phyloP scores from a whole-genome alignment of 2,888 invertebrate genomes.

The Piscicola geometra region DNA sequence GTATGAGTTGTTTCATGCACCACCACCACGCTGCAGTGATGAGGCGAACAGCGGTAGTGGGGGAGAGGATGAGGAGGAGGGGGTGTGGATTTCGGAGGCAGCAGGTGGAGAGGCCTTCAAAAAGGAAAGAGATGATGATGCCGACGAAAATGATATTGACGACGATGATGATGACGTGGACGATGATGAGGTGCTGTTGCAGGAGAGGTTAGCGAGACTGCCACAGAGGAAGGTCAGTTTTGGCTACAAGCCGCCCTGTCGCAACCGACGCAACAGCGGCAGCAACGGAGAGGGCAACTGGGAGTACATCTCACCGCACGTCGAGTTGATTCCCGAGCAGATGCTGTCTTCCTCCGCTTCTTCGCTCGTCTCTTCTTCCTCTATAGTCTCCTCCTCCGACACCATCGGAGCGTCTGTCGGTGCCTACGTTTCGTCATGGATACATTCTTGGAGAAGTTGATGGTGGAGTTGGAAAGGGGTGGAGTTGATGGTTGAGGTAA shows the following conservation, averaged over 20 bases:
- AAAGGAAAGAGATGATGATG: background rate
- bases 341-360: background rate
- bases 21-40: no score
- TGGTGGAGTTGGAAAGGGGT: no score
- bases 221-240: background rate
- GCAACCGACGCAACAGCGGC: background rate
- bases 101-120: no score
- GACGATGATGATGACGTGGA: background rate
- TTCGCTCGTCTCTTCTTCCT: background rate
- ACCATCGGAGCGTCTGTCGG: background rate
- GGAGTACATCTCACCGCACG: conserved; percentile 1
- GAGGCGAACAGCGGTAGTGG: no score
- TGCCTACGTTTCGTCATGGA: background rate
- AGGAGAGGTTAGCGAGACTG: background rate
- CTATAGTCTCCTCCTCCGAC: no score
- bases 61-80: no score
- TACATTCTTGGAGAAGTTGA: background rate
- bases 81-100: no score
- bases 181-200: background rate
- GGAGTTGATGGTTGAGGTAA: no score
- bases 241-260: no score
- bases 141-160: background rate
- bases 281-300: background rate
- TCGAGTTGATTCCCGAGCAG: conserved; percentile 5
- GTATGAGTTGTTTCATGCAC: no score